A percentile compares a stretch with the other conserved stretches of the same genome.
phyloP scores from a whole-genome alignment of 2,888 invertebrate species.

The Andrena fulva region DNA sequence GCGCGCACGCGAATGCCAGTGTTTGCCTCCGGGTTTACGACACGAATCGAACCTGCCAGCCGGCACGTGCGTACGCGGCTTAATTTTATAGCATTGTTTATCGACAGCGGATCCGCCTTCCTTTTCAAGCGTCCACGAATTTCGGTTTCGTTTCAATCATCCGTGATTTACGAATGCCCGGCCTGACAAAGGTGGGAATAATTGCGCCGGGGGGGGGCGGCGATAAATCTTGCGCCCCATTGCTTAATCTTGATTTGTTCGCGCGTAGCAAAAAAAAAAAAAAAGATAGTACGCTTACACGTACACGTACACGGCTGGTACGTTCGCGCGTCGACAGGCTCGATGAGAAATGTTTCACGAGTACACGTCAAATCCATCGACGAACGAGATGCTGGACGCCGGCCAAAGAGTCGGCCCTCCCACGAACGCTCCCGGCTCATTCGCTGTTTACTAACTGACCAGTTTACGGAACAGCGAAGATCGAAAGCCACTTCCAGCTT shows the following conservation, averaged over 20 bases:
- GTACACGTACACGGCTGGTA: not conserved
- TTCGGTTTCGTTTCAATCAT: constrained; percentile 31
- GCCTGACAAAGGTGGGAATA: constrained; percentile 35
- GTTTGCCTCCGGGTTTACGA: constrained; percentile 44
- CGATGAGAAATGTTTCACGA: constrained; percentile 45
- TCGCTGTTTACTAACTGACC: constrained; percentile 54
- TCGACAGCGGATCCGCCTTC: not conserved
- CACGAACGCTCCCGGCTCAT: constrained; percentile 25
- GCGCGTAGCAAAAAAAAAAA: constrained; percentile 15
- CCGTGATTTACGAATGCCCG: constrained; percentile 28
- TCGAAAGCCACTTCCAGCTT: constrained; percentile 19
- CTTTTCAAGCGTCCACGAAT: not conserved
- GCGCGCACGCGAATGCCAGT: constrained; percentile 12
- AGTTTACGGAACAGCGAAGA: constrained; percentile 40
- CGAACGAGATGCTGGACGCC: constrained; percentile 53
- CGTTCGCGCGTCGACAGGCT: constrained; percentile 34
- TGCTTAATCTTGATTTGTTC: constrained; percentile 49
- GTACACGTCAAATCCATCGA: constrained; percentile 44
- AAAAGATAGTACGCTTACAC: not conserved
- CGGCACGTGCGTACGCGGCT: constrained; percentile 1
- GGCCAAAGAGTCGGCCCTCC: constrained; percentile 42
- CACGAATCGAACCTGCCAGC: not conserved
- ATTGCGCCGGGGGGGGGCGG: constrained; percentile 17
- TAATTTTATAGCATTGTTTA: constrained; percentile 51
- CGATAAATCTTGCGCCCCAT: constrained; percentile 39